Base-by-base conservation (phyloP, 2,888 invertebrate genomes). In the Trachelus stipa region DNA sequence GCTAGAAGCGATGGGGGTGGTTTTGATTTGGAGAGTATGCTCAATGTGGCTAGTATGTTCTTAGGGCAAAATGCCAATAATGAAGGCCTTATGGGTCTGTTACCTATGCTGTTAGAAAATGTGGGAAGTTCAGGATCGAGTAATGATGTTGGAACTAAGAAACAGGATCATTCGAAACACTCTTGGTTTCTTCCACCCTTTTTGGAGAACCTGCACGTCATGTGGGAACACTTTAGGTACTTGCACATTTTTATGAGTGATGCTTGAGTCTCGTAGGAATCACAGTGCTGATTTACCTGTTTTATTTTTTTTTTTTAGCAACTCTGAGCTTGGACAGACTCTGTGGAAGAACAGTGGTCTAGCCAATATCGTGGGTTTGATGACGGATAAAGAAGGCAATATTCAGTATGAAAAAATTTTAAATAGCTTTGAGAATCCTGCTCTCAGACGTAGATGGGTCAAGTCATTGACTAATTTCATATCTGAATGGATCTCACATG, bases 381-480 rank as follows among this genome's bases (percentile, higher is more conserved):
- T 97, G 90, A 93, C 93, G 4, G 95, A 95, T 34, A 93, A 94
- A 1, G 93, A 94, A 77, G 96, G 96, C 0, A 94, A 93, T 81
- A 92, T 97, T 79, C 95, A 95, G 87, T 96, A 96, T 84, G 95
- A 95, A 73, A 93, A 94, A 82, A 94, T 97, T 87, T 93, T 96
- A 84, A 95, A 95, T 85, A 95, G 95, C 84, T 94, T 97, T 83
- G 96, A 97, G 88, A 96, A 97, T 88, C 96, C 95, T 79, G 94
- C 95, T 74, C 95, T 96, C 86, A 94, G 97, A 81, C 94, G 96
- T 75, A 94, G 96, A 82, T 97, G 97, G 97, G 95, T 97, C 83
- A 95, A 95, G 85, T 94, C 95, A 9, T 93, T 96, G 12, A 95
- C 96, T 1, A 94, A 94, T 81, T 96, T 95, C 87, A 92, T 97